Conservation (phyloP, 2,888 invertebrate genomes). For the Lydus trimaculatus region DNA sequence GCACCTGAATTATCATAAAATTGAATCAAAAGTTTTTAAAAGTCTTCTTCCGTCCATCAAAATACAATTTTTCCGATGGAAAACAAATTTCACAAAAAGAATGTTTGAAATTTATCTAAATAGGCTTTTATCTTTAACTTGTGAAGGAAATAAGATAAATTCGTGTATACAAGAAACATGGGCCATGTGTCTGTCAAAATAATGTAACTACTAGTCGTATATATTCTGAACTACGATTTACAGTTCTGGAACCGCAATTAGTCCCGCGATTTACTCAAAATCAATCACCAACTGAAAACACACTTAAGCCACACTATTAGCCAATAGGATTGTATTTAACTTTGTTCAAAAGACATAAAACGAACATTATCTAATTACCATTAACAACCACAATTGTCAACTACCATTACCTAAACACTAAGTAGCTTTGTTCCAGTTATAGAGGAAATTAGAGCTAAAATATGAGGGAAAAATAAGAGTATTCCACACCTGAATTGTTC, state of each 20-base stretch:
- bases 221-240: background rate
- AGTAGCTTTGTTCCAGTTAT: background rate
- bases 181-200: conserved; percentile 16
- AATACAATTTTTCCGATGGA: conserved; percentile 20
- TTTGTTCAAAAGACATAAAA: background rate
- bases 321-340: background rate
- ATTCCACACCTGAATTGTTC: background rate
- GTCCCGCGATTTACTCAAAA: conserved; percentile 1
- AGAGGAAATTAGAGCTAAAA: background rate
- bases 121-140: conserved; percentile 15
- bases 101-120: conserved; percentile 13
- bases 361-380: background rate
- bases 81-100: background rate
- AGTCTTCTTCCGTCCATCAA: conserved; percentile 13
- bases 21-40: conserved; percentile 19
- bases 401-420: background rate
- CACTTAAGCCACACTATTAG: background rate
- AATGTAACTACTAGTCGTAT: conserved; percentile 7
- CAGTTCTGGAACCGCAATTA: conserved; percentile 6
- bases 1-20: conserved; percentile 23
- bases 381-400: background rate
- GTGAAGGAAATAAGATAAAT: conserved; percentile 13
- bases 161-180: conserved; percentile 8
- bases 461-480: background rate
- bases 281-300: conserved; percentile 3